Percentiles rank a stretch among this genome's conserved stretches.
Conservation (phyloP, 2,113 vertebrate genomes). For the Tachuris rubrigastra region DNA sequence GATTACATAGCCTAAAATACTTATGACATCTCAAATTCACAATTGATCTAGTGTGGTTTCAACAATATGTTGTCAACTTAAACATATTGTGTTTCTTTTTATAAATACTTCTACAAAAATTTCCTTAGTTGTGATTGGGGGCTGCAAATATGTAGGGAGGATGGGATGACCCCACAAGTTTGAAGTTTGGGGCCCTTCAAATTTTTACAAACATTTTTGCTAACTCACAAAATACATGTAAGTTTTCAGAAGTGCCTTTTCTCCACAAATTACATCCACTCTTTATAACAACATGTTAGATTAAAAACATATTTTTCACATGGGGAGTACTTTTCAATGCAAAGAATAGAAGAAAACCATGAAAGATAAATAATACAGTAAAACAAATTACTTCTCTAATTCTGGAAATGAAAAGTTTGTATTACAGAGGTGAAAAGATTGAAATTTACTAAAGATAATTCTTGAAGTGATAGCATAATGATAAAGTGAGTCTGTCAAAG, state of each 20-base stretch:
- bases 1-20: slow-evolving; percentile 63
- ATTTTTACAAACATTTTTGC: slow-evolving; percentile 24
- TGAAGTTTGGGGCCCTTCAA: not conserved
- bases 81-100: slow-evolving; percentile 37
- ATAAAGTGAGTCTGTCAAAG: not conserved
- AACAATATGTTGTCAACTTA: slow-evolving; percentile 56
- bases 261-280: not conserved
- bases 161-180: not conserved
- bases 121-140: slow-evolving; percentile 27
- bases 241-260: not conserved
- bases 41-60: slow-evolving; percentile 48
- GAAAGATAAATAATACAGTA: not conserved
- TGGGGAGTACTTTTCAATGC: not conserved
- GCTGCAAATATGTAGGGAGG: not conserved
- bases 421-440: not conserved
- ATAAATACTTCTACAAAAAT: slow-evolving; percentile 27
- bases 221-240: slow-evolving; percentile 3
- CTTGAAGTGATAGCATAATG: not conserved
- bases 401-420: not conserved
- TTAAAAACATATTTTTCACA: slow-evolving; percentile 16
- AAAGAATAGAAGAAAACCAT: not conserved
- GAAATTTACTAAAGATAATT: not conserved
- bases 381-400: not conserved
- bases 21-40: slow-evolving; percentile 68
- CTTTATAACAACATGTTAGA: not conserved